These are phyloP conservation scores for Pantherophis alleghaniensis DNA, from an alignment of 2,797 vertebrate genomes.

Conservation along the genomic window DNA sequence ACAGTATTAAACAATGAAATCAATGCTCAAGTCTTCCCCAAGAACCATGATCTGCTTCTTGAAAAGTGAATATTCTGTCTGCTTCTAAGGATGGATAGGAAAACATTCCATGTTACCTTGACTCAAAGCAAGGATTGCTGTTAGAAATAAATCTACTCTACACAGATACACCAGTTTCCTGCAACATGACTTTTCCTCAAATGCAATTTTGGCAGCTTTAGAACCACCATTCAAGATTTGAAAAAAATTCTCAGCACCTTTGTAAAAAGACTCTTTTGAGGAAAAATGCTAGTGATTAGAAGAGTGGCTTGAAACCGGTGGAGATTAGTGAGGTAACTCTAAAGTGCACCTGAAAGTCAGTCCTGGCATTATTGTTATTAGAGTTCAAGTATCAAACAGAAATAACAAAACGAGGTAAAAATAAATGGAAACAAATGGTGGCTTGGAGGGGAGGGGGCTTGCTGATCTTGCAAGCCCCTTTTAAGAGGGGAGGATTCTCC, in stretches of 20 bases:
- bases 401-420: slow-evolving; percentile 58
- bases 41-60: slow-evolving; percentile 32
- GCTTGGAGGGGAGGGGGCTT: neutral
- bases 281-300: neutral
- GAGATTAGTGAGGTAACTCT: slow-evolving; percentile 5
- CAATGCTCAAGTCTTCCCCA: slow-evolving; percentile 27
- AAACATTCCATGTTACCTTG: neutral
- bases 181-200: neutral
- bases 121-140: slow-evolving; percentile 1
- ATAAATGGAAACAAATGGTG: neutral
- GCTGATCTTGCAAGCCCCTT: neutral
- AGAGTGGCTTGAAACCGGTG: neutral
- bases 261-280: neutral
- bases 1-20: neutral
- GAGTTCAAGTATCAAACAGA: slow-evolving; percentile 65
- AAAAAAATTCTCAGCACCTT: neutral
- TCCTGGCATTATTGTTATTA: slow-evolving; percentile 43
- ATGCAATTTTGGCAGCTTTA: neutral
- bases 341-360: slow-evolving; percentile 64
- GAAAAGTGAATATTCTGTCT: slow-evolving; percentile 41
- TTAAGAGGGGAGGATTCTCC: neutral
- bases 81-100: slow-evolving; percentile 3
- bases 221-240: neutral
- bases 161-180: neutral
- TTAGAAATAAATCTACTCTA: neutral